Base-by-base conservation (phyloP, 2,113 vertebrate species). In the Anoura caudifer region DNA sequence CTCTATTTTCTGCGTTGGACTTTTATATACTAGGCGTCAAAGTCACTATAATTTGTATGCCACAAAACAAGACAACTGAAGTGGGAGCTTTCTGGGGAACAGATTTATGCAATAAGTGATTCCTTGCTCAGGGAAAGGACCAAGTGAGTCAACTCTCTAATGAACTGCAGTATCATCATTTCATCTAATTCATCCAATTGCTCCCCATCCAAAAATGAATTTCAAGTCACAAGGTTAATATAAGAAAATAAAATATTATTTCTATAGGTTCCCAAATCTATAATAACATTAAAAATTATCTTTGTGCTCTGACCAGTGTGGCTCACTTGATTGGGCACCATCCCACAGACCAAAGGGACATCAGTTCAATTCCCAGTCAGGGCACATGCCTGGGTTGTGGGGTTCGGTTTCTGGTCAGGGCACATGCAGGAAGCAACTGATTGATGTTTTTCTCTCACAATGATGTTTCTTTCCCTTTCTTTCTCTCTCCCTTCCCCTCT, bases 1-100 rank as follows among this genome's bases (percentile, higher is more conserved):
- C 97, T 98, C 97, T 81, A 9, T 45, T 65, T 93, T 97, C 95
- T 72, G 38, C 70, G 41, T 69, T 84, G 91, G 77, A 88, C 91
- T 97, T 93, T 85, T 56, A 52, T 73, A 69, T 87, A 86, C 86
- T 95, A 13, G 61, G 5, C 54, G 33, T 75, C 72, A 41, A 6
- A 24, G 50, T 79, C 19, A 75, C 56, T 72, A 65, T n/a, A 93
- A 89, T 77, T 17, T 67, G 28, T 38, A 38, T 15, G 26, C 88
- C 73, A 26, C 20, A 59, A 69, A 96, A 76, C 43, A 72, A 88
- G 56, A 38, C 22, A 52, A 33, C 52, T 70, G 4, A n/a, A 14
- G 36, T n/a, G 19, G 10, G 59, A 67, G 67, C 76, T 76, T 90
- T 84, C 61, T 90, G 77, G 81, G 80, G 70, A 93, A 31, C 38